Base-by-base conservation (phyloP, 2,797 vertebrate genomes). In the Zenarchopterus dispar region DNA sequence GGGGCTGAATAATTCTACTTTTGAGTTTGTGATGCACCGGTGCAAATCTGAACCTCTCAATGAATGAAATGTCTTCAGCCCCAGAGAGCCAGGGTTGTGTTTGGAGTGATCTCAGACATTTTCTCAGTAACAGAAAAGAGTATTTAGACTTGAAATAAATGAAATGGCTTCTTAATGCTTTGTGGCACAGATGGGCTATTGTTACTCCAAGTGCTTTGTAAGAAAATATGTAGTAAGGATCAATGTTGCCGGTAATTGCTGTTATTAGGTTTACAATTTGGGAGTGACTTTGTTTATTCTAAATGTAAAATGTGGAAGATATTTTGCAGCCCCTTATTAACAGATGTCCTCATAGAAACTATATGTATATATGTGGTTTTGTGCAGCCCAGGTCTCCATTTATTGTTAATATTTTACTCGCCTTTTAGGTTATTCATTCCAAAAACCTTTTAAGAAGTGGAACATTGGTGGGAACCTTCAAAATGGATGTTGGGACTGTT, bases 381-480 rank as follows among this genome's bases (percentile, higher is more conserved):
- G n/a, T 31, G 1, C 2, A 0, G 4, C 26, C 54, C 46, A 56
- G 4, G 5, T 16, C 2, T 7, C 16, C 9, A 22, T 23, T 21
- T 36, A 8, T 42, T n/a, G 44, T 62, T 58, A 54, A 56, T 57
- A 36, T 49, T 54, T 33, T 0, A 61, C 15, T 55, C 3, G 2
- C 28, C 62, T 72, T 41, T 71, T 75, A 99, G 97, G 97, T 98
- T 41, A 98, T 99, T 78, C 97, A 99, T 85, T 99, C 97, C 42
- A 99, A 99, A 91, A 99, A 99, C 81, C 95, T 99, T 49, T 85
- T 99, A 61, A 93, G 97, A 36, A 99, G 97, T 0, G 97, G 97
- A 46, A 99, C 96, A 0, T 68, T 99, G 84, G 96, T 99, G 39
- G 97, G 97, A 1, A 95, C 92, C 36, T 99, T 98, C 84, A 99